Percentiles rank a stretch among this genome's conserved stretches.
Evolutionary conservation across 92 coral and sea anemone species (phyloP).

Genomic region (Chrysogorgia sp.): DNA sequence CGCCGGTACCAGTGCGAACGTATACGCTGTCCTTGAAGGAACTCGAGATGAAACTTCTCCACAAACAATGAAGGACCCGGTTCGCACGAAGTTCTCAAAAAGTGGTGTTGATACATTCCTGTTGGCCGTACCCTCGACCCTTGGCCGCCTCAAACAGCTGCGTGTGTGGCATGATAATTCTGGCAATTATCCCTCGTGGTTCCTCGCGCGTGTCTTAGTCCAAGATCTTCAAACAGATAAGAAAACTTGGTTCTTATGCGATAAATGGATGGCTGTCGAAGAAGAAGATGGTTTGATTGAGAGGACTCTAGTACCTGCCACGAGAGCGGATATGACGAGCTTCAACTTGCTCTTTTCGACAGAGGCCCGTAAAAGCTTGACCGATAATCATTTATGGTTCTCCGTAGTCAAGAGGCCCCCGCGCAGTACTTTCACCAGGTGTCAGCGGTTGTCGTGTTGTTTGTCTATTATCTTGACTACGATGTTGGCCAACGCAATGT

Average conservation of each 20-base stretch:
- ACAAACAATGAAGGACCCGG: constrained; percentile 74
- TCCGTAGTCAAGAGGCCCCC: constrained; percentile 77
- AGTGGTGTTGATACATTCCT: constrained; percentile 91
- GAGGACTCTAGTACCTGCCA: constrained; percentile 63
- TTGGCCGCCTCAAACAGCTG: constrained; percentile 79
- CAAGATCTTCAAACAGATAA: constrained; percentile 75
- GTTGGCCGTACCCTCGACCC: constrained; percentile 79
- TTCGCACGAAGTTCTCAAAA: constrained; percentile 79
- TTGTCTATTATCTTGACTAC: constrained; percentile 69
- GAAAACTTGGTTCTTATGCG: constrained; percentile 77
- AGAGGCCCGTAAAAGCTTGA: constrained; percentile 79
- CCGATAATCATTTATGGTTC: constrained; percentile 87
- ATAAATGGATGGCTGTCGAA: constrained; percentile 84
- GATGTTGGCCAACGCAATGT: constrained; percentile 92
- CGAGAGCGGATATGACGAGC: constrained; percentile 68
- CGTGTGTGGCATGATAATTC: constrained; percentile 89
- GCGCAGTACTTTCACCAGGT: constrained; percentile 80
- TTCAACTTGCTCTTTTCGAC: constrained; percentile 71
- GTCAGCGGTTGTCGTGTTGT: constrained; percentile 90
- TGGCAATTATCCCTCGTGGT: constrained; percentile 78
- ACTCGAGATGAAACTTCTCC: constrained; percentile 92
- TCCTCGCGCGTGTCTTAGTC: constrained; percentile 43
- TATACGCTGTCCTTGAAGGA: constrained; percentile 77
- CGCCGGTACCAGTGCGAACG: constrained; percentile 86
- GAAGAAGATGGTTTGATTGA: constrained; percentile 87